phyloP scores from a whole-genome alignment of 2,888 invertebrate species.

The Eupithecia tripunctaria region DNA sequence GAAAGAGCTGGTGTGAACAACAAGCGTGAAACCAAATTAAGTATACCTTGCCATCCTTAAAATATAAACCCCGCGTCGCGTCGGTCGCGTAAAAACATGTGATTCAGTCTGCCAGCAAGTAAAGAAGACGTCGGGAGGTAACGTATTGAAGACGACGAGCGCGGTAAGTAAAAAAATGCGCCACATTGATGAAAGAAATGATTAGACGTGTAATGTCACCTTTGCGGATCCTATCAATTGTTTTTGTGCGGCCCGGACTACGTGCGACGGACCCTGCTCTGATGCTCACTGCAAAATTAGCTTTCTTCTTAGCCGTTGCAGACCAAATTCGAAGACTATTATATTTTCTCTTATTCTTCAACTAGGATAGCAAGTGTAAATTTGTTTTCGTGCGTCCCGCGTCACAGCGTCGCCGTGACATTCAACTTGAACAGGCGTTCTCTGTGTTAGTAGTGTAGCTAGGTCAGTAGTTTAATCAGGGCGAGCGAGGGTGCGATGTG shows the following conservation, averaged over 20 bases:
- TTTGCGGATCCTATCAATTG: background rate
- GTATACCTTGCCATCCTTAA: background rate
- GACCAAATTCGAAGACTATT: background rate
- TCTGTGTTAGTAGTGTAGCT: slow-evolving; percentile 21
- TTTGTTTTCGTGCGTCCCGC: background rate
- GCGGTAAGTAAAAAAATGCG: background rate
- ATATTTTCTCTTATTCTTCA: background rate
- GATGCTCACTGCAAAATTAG: background rate
- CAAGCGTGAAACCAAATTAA: background rate
- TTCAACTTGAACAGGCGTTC: slow-evolving; percentile 25
- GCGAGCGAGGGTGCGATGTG: slow-evolving; percentile 7
- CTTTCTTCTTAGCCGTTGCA: background rate
- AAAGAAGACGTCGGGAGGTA: background rate
- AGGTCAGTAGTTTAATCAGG: slow-evolving; percentile 9
- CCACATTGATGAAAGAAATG: background rate
- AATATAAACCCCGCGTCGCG: background rate
- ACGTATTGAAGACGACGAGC: background rate
- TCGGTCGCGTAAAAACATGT: background rate
- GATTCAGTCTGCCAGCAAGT: background rate
- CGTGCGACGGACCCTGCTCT: background rate
- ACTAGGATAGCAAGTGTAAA: background rate
- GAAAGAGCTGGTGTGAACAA: background rate
- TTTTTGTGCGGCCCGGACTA: background rate
- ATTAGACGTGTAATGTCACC: background rate
- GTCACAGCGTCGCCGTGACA: too few species aligned